A percentile compares a stretch with the other conserved stretches of the same genome.
Conservation (phyloP, 2,113 vertebrate genomes). For the Furnarius figulus region DNA sequence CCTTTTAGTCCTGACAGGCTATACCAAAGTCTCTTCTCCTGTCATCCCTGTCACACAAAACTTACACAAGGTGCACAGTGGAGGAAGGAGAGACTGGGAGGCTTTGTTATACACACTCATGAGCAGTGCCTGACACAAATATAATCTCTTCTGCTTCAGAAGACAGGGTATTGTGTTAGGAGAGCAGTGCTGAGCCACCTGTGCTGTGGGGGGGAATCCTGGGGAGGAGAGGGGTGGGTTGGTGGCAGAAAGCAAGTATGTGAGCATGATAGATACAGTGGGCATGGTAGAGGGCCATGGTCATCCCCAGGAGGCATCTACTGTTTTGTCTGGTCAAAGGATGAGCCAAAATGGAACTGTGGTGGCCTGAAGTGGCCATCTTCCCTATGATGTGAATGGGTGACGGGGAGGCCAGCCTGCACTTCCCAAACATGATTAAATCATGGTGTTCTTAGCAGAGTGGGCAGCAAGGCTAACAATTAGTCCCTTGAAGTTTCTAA, state of each 20-base stretch:
- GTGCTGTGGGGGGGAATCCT: background rate
- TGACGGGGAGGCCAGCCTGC: background rate
- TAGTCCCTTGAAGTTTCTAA: background rate
- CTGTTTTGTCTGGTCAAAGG: background rate
- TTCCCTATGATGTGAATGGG: background rate
- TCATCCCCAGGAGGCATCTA: background rate
- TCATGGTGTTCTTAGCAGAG: background rate
- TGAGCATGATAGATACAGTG: background rate
- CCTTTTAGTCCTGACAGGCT: background rate
- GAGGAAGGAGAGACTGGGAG: background rate
- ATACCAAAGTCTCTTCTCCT: background rate
- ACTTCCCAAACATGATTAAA: background rate
- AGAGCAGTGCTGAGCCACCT: background rate
- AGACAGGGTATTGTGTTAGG: rapidly evolving
- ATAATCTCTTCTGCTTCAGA: background rate
- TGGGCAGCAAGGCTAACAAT: background rate
- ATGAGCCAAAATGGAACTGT: background rate
- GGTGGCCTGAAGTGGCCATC: background rate
- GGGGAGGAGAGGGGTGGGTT: background rate
- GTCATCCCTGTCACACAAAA: background rate
- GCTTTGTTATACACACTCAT: background rate
- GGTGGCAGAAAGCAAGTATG: background rate
- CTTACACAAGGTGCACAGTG: background rate
- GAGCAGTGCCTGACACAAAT: background rate
- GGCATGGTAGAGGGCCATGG: background rate